A percentile compares a stretch with the other conserved stretches of the same genome.
phyloP scores from a whole-genome alignment of 2,113 vertebrate species.

The Malurus cyaneus region DNA sequence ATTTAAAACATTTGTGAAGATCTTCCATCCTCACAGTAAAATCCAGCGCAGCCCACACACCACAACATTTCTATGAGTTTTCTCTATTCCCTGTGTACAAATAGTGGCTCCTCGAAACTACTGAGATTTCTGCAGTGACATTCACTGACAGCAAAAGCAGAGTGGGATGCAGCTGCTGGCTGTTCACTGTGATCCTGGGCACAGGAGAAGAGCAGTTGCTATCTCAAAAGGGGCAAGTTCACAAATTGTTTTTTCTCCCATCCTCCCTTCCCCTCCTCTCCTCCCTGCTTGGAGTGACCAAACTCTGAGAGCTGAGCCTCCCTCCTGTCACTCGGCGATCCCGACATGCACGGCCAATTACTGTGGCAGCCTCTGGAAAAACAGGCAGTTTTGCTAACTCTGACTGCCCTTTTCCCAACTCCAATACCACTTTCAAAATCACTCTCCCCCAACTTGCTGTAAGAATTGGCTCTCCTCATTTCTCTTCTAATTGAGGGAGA shows the following conservation, averaged over 20 bases:
- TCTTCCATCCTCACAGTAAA: not conserved
- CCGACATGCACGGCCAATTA: not conserved
- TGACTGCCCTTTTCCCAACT: not conserved
- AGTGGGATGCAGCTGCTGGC: not conserved
- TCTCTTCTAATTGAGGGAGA: not conserved
- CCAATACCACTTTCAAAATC: not conserved
- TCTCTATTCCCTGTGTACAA: not conserved
- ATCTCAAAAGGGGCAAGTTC: constrained; percentile 41
- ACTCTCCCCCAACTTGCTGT: not conserved
- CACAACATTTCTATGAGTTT: not conserved
- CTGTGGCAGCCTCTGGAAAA: constrained; percentile 13
- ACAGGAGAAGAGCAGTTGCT: not conserved
- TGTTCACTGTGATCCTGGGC: not conserved
- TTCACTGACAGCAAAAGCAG: not conserved
- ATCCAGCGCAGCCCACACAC: not conserved
- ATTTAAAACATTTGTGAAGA: constrained; percentile 45
- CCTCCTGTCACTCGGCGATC: not conserved
- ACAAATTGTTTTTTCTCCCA: not conserved
- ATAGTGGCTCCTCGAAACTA: not conserved
- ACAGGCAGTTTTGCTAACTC: not conserved
- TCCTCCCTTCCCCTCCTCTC: not conserved
- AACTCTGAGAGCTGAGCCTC: not conserved
- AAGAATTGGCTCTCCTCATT: not conserved
- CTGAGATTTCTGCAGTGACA: constrained; percentile 1
- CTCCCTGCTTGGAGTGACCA: not conserved